Base-by-base conservation (phyloP, 2,888 invertebrate species). In the Tridacna crocea region DNA sequence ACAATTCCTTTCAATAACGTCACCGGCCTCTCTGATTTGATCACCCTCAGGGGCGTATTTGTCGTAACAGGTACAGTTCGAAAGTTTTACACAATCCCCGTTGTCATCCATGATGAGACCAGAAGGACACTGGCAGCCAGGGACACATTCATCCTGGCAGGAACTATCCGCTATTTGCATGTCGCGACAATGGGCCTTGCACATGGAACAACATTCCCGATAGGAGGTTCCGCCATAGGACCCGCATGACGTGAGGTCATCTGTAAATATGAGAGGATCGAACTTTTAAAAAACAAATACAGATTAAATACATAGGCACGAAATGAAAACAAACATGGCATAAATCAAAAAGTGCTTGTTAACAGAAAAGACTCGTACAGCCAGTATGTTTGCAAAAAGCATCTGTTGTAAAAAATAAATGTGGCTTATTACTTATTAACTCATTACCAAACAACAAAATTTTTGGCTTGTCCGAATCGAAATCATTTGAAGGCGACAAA, bases 41-140 rank as follows among this genome's bases (percentile, higher is more conserved):
- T 96, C 95, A 0, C 79, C 82, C 47, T 82, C 80, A 22, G 76
- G 75, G 8, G 75, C 81, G 72, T 83, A 89, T 47, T 81, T 83
- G 58, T 89, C 87, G 60, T 80, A 87, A 48, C 89, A 89, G 0
- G 89, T 87, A 75, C 89, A 89, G 46, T 84, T 73, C 6, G 26
- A 55, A 51, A 75, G 46, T 22, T 77, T 75, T 10, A 89, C 89
- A 61, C 89, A 89, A 17, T 73, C 63, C 13, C 89, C 89, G 73
- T 88, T 82, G 51, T 87, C 87, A 26, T 83, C 83, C 66, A 87
- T 77, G 13, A 82, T 70, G 51, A 83, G 79, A 0, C 80, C 81
- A 26, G 60, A 10, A 0, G 81, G 73, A 75, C 88, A 88, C 72
- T 82, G 82, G 72, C 88, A 88, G 24, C 88, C 88, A 17, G 87